Percentiles rank a stretch among this genome's conserved stretches.
Conservation (phyloP, 2,888 invertebrate species). For the Dinocampus coccinellae region DNA sequence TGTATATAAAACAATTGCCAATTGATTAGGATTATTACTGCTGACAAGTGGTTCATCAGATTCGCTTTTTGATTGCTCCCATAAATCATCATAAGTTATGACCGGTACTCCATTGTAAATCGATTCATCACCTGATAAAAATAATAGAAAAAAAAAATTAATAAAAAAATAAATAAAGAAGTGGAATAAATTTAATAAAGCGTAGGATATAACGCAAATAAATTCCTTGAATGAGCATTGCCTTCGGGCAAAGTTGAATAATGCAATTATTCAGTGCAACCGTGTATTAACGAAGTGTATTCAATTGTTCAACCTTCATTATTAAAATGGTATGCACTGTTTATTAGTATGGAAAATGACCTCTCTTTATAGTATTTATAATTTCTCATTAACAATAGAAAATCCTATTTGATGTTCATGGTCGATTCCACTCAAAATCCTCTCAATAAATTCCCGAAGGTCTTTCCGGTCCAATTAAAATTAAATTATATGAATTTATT, state of each 20-base stretch:
- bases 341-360: conserved; percentile 2
- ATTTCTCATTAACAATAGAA: conserved; percentile 16
- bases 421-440: neutral
- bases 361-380: conserved; percentile 2
- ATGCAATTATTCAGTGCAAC: too few relatives aligned
- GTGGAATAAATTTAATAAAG: neutral
- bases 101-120: conserved; percentile 56
- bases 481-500: neutral
- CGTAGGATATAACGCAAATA: neutral
- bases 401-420: neutral
- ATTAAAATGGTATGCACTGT: neutral
- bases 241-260: neutral
- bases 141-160: neutral
- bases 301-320: neutral
- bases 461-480: neutral
- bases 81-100: conserved; percentile 71
- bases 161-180: neutral
- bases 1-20: conserved; percentile 84
- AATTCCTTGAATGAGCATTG: conserved; percentile 11
- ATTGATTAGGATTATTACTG: conserved; percentile 69
- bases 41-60: conserved; percentile 67
- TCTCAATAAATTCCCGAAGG: conserved; percentile 13
- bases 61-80: conserved; percentile 69
- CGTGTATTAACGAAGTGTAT: neutral
- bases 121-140: conserved; percentile 48